Base-by-base conservation (phyloP, 2,113 vertebrate species). In the Phyllostomus discolor region DNA sequence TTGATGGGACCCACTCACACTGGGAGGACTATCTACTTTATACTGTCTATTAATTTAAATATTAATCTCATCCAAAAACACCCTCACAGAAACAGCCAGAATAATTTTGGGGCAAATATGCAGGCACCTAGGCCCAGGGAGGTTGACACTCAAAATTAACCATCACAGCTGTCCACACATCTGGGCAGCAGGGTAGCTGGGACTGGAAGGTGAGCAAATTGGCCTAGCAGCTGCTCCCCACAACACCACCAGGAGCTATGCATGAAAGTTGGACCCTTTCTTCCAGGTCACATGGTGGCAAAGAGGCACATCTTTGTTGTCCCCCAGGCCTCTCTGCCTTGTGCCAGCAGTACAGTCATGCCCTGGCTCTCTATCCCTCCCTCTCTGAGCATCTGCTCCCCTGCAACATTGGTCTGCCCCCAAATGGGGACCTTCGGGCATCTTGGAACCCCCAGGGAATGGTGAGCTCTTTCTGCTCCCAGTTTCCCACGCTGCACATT, bases 301-400 rank as follows among this genome's bases (percentile, higher is more conserved):
- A 80, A 5, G 92, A 59, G 46, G 52, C 66, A 35, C 33, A 41
- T 31, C 43, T 79, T 31, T 33, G 41, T 48, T 31, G 15, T 5
- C 52, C 12, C 57, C 41, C 17, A 83, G 76, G 31, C 3, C 3
- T 66, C n/a, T 52, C 43, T 88, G 59, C 41, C 48, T 4, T 2
- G 15, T 2, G 35, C 73, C 7, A 15, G n/a, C 1, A 1, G 15
- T 10, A 10, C 1, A 11, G 17, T 2, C 48, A 15, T 1, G 1
- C 26, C 26, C 43, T 1, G 1, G 7, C 41, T 35, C 31, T 2
- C 75, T 93, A 1, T 11, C 41, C 31, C 31, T 3, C 75, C 85
- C 7, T n/a, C 52, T 80, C 11, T 33, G 15, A 64, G 7, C 54
- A 26, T n/a, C 22, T 14, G 38, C 43, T 28, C n/a, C 1, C 8